Evolutionary conservation across 2,888 invertebrate species (phyloP).

Genomic region (Anthrax anthrax): DNA sequence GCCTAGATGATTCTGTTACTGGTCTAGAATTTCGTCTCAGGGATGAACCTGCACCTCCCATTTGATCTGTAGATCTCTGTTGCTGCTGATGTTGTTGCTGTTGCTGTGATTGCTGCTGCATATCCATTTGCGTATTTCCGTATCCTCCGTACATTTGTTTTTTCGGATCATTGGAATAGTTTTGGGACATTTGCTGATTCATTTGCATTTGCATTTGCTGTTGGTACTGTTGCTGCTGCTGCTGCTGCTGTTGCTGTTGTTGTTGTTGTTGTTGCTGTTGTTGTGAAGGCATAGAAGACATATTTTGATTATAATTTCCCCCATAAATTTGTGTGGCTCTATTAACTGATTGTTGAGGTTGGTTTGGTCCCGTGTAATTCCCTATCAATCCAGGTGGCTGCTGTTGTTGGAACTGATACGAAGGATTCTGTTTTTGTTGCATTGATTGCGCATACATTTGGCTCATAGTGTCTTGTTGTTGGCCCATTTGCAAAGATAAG

Average conservation of each 20-base stretch:
- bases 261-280: constrained; percentile 23
- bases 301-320: constrained; percentile 4
- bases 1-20: constrained; percentile 37
- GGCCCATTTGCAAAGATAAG: constrained; percentile 26
- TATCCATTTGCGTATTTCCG: not conserved
- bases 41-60: constrained; percentile 16
- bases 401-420: constrained; percentile 30
- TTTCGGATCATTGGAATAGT: not conserved
- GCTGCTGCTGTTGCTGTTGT: constrained; percentile 11
- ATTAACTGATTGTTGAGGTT: constrained; percentile 8
- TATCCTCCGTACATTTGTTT: not conserved
- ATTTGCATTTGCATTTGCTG: constrained; percentile 12
- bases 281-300: constrained; percentile 12
- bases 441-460: constrained; percentile 21
- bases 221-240: constrained; percentile 22
- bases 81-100: constrained; percentile 15
- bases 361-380: constrained; percentile 8
- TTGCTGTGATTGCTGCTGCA: constrained; percentile 1
- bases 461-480: constrained; percentile 21
- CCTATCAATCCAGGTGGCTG: constrained; percentile 23
- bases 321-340: constrained; percentile 14
- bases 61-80: constrained; percentile 9
- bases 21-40: constrained; percentile 40
- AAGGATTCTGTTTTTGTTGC: constrained; percentile 25
- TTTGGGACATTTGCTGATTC: constrained; percentile 5